Evolutionary conservation across 2,888 invertebrate species (phyloP), one percentile per base, ranked within the genome.

Genomic region (Drosophila imparisetae): DNA sequence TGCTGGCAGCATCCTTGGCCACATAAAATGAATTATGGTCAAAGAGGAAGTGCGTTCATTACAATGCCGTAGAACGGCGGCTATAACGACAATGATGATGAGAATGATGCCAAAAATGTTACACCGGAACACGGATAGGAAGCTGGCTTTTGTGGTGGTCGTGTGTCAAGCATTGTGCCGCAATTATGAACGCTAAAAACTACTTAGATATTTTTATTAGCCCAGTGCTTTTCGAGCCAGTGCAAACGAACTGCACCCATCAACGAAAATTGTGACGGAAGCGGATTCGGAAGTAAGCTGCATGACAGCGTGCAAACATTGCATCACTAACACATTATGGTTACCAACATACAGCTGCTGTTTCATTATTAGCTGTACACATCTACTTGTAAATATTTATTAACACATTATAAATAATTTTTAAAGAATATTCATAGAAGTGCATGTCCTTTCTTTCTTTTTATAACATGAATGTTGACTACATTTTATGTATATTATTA

Each of bases 91-190:
- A 61, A 53, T 63, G 50, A 55, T 29, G 61, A 60, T 66, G 70
- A 74, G 63, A 75, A 57, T 66, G 75, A 67, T 63, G 71, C 74
- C 69, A 70, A 67, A 55, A 68, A 79, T 66, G 75, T 53, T 61
- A 65, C 78, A 59, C 81, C 86, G 89, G 86, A 83, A 80, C 69
- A 59, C 64, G 66, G 50, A 72, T 59, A 83, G 86, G 86, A 86
- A 86, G 66, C 81, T 82, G 74, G 69, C 83, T 85, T 85, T 88
- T 86, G 83, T 90, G 85, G 83, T 83, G 86, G 92, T 87, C 92
- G 91, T 91, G 92, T 92, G 92, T 86, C 91, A 86, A 87, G 83
- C 92, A 87, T 81, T 89, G 87, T 82, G 90, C 86, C 84, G 77
- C 90, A 91, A 91, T 91, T 91, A 91, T 91, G 77, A 84, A 92